These are phyloP conservation scores for Dipus sagitta DNA, from an alignment of 2,797 vertebrate species.

Conservation along the genomic window DNA sequence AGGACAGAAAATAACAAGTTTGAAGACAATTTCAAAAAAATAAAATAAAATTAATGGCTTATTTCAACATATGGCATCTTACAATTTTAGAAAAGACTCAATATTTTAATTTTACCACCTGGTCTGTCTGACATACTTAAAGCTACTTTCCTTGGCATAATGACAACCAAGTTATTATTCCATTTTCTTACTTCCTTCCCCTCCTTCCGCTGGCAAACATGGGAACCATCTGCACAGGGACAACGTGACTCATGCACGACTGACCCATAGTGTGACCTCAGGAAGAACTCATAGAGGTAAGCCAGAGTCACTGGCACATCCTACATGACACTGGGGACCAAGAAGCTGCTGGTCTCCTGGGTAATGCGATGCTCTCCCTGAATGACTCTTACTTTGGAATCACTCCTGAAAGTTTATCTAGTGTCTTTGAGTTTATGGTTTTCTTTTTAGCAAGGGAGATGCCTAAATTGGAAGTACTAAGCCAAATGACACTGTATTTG, in stretches of 20 bases:
- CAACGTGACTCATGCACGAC: constrained; percentile 33
- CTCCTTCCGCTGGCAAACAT: constrained; percentile 52
- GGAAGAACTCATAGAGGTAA: neutral
- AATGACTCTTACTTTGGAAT: neutral
- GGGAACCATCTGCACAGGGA: neutral
- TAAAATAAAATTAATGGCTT: neutral
- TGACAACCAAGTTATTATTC: constrained; percentile 33
- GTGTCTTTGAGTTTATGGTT: neutral
- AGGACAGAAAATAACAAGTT: neutral
- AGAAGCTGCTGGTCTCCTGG: neutral
- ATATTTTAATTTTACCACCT: constrained; percentile 38
- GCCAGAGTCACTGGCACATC: neutral
- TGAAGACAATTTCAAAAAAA: neutral
- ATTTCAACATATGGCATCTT: neutral
- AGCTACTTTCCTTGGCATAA: constrained; percentile 26
- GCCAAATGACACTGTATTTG: neutral
- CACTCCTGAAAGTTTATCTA: neutral
- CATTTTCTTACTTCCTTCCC: constrained; percentile 60
- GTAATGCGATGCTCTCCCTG: neutral
- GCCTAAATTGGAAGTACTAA: constrained; percentile 6
- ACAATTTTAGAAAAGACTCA: constrained; percentile 21
- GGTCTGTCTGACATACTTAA: neutral
- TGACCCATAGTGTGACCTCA: constrained; percentile 27
- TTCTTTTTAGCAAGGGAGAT: neutral
- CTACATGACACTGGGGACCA: neutral